A percentile compares a stretch with the other conserved stretches of the same genome.
Conservation (phyloP, 2,113 vertebrate genomes). For the Pterocles orientalis region DNA sequence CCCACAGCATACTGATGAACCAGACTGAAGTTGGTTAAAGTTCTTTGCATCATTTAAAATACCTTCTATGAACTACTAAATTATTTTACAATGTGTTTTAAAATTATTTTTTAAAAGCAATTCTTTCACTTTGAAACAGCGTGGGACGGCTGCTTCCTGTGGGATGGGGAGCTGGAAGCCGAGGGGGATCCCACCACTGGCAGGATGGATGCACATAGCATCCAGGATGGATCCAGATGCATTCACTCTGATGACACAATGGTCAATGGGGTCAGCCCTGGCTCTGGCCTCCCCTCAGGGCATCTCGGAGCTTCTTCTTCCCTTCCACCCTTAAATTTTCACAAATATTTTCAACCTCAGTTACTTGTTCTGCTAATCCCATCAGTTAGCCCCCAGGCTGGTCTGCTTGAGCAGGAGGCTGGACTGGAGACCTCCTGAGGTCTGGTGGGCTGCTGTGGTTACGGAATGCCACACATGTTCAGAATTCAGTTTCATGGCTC, state of each 20-base stretch:
- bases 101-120: neutral
- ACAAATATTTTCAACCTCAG: neutral
- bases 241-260: neutral
- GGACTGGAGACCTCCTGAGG: neutral
- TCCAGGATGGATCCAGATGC: neutral
- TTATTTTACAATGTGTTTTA: neutral
- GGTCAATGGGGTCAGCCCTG: neutral
- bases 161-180: neutral
- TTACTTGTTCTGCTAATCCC: neutral
- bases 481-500: neutral
- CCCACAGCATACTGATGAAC: neutral
- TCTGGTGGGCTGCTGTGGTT: neutral
- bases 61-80: neutral
- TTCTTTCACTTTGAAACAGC: neutral
- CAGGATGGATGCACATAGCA: neutral
- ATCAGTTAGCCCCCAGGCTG: neutral
- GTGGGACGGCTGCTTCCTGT: accelerated
- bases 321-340: neutral
- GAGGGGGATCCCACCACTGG: accelerated
- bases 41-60: neutral
- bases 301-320: neutral
- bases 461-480: neutral
- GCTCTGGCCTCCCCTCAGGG: neutral
- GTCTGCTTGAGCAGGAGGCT: neutral
- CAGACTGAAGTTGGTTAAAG: neutral